Evolutionary conservation across 2,113 vertebrate genomes (phyloP).

Genomic region (Triplophysa siluroides): DNA sequence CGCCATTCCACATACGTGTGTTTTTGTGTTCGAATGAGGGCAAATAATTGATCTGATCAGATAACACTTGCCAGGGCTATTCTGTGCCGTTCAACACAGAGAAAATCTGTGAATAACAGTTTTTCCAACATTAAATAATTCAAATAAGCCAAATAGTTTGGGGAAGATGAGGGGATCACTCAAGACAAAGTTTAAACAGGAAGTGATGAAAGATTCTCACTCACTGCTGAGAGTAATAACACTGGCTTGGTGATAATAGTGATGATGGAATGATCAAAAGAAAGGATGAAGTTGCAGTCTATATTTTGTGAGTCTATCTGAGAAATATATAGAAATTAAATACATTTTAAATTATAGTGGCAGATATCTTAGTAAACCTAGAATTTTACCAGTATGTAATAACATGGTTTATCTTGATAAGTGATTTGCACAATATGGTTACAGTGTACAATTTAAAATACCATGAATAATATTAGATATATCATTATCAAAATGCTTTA

Average conservation of each 20-base stretch:
- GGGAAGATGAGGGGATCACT: neutral
- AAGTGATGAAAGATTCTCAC: constrained; percentile 2
- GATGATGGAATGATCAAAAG: neutral
- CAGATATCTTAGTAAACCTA: too few species aligned
- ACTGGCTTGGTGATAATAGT: neutral
- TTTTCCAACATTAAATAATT: neutral
- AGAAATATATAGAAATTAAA: too few species aligned
- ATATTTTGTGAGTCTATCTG: too few species aligned
- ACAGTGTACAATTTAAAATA: too few species aligned
- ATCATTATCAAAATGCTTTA: too few species aligned
- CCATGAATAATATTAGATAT: too few species aligned
- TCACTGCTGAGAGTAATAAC: neutral
- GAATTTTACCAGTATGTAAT: too few species aligned
- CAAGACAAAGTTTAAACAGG: neutral
- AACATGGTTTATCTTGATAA: too few species aligned
- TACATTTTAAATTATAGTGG: too few species aligned
- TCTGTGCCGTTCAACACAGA: neutral
- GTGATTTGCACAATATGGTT: too few species aligned
- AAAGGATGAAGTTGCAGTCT: neutral
- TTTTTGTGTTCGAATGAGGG: constrained; percentile 37
- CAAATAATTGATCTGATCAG: constrained; percentile 38
- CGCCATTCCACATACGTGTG: constrained; percentile 28
- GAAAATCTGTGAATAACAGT: neutral
- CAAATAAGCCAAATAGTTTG: constrained; percentile 4
- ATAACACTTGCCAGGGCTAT: constrained; percentile 8